A percentile compares a stretch with the other conserved stretches of the same genome.
These are phyloP conservation scores for Orthochromis indermauri DNA, from an alignment of 2,113 vertebrate species.

Conservation along the genomic window DNA sequence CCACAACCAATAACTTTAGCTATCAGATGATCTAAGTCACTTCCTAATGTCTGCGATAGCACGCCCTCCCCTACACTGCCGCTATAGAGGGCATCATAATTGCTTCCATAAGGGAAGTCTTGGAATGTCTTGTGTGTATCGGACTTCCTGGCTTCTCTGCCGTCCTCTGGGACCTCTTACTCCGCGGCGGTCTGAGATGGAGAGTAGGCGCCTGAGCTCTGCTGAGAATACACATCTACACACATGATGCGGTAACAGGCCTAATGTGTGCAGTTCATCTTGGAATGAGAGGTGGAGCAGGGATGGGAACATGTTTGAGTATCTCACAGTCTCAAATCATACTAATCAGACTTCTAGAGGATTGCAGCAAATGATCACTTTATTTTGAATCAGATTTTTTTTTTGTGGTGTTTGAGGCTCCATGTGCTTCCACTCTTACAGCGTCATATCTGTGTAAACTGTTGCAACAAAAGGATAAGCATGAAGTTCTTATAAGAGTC, in stretches of 20 bases:
- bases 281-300: neutral
- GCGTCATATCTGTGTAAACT: neutral
- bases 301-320: neutral
- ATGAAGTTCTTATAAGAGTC: neutral
- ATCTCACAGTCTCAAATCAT: neutral
- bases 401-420: neutral
- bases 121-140: slow-evolving; percentile 67
- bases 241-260: neutral
- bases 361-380: neutral
- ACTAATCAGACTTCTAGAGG: neutral
- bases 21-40: slow-evolving; percentile 49
- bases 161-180: slow-evolving; percentile 37
- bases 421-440: neutral
- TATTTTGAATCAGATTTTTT: neutral
- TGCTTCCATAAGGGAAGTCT: slow-evolving; percentile 70
- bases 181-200: slow-evolving; percentile 12
- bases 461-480: neutral
- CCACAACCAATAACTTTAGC: slow-evolving; percentile 29
- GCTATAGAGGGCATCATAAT: slow-evolving; percentile 53
- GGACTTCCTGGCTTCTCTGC: slow-evolving; percentile 53
- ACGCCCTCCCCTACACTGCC: neutral
- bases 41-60: slow-evolving; percentile 40
- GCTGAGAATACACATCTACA: neutral
- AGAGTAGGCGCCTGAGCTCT: slow-evolving; percentile 15
- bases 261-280: neutral